Evolutionary conservation across 2,113 vertebrate genomes (phyloP).

Genomic region (Oryzias curvinotus): DNA sequence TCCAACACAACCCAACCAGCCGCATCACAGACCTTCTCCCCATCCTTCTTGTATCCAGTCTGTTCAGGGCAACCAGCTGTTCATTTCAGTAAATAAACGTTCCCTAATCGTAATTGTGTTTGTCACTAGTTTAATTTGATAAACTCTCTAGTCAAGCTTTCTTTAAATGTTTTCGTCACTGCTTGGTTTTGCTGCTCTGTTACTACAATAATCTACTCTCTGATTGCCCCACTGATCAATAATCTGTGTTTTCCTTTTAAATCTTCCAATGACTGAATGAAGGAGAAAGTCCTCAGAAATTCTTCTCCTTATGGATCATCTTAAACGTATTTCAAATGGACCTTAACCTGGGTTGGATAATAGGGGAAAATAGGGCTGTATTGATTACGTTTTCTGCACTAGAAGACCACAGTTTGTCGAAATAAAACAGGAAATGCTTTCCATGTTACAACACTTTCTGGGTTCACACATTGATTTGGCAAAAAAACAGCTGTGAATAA

Average conservation of each 20-base stretch:
- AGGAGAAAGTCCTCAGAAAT: neutral
- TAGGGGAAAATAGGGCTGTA: neutral
- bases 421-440: constrained; percentile 17
- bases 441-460: neutral
- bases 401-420: neutral
- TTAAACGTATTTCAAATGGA: neutral
- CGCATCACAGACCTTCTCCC: too few species aligned
- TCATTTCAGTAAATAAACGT: too few species aligned
- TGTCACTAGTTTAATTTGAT: too few species aligned
- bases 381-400: neutral
- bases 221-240: neutral
- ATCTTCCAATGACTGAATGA: neutral
- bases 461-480: constrained; percentile 1
- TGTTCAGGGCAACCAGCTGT: too few species aligned
- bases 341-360: neutral
- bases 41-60: too few species aligned
- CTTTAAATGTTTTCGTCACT: too few species aligned
- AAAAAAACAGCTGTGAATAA: constrained; percentile 6
- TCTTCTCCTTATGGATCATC: neutral
- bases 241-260: neutral
- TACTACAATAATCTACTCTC: too few species aligned
- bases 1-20: too few species aligned
- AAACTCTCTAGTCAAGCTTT: too few species aligned
- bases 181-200: too few species aligned
- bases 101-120: too few species aligned